phyloP scores from a whole-genome alignment of 2,888 invertebrate species.

The Octonoba sinensis region DNA sequence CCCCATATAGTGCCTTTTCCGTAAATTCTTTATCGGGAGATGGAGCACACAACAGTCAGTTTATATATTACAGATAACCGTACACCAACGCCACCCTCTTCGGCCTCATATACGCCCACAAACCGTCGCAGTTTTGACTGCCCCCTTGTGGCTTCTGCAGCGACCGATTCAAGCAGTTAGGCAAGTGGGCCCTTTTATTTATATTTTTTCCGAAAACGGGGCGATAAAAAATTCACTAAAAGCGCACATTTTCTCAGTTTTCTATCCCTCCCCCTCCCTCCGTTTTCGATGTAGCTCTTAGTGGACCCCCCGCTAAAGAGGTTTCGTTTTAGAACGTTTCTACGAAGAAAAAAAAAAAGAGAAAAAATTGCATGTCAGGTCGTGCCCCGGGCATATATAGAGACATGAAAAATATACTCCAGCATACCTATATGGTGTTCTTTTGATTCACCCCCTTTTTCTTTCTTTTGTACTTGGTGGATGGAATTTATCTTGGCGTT shows the following conservation, averaged over 20 bases:
- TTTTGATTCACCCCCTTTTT: slow-evolving; percentile 33
- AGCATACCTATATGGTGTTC: slow-evolving; percentile 33
- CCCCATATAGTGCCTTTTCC: slow-evolving; percentile 5
- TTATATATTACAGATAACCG: slow-evolving; percentile 25
- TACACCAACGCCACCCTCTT: slow-evolving; percentile 13
- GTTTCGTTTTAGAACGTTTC: slow-evolving; percentile 38
- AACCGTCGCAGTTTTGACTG: slow-evolving; percentile 29
- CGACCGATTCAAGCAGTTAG: slow-evolving; percentile 35
- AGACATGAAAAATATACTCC: slow-evolving; percentile 56
- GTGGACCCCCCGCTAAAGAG: slow-evolving; percentile 46
- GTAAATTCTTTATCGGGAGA: slow-evolving; percentile 55
- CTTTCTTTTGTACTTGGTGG: slow-evolving; percentile 29
- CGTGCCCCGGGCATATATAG: slow-evolving; percentile 52
- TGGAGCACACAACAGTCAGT: slow-evolving; percentile 42
- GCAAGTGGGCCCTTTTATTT: neutral
- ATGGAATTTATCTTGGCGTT: slow-evolving; percentile 56
- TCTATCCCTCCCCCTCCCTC: slow-evolving; percentile 15
- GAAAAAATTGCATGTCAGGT: slow-evolving; percentile 42
- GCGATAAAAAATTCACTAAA: slow-evolving; percentile 63
- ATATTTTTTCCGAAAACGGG: slow-evolving; percentile 25
- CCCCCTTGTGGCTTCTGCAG: slow-evolving; percentile 44
- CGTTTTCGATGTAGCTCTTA: slow-evolving; percentile 47
- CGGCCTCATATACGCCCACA: slow-evolving; percentile 11
- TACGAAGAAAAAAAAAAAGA: slow-evolving; percentile 26
- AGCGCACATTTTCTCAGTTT: slow-evolving; percentile 47